phyloP scores from a whole-genome alignment of 2,113 vertebrate genomes.

The Phylloscopus trochiloides region DNA sequence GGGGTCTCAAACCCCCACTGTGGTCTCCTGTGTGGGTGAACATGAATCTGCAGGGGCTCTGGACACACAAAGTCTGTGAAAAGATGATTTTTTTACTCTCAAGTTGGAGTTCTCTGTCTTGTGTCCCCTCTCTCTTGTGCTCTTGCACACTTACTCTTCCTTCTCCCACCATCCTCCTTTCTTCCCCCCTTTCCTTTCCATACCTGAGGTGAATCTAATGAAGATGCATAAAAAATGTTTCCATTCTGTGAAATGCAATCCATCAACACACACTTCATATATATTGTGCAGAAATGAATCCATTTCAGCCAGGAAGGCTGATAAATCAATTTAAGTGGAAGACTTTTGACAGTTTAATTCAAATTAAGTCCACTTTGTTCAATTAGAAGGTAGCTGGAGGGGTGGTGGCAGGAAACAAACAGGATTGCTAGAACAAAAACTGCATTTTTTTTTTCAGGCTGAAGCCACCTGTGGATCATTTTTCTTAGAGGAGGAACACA shows the following conservation, averaged over 20 bases:
- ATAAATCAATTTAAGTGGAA: conserved; percentile 76
- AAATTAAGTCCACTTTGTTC: conserved; percentile 77
- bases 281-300: conserved; percentile 68
- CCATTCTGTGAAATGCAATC: conserved; percentile 53
- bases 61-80: neutral
- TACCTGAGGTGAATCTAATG: conserved; percentile 28
- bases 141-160: neutral
- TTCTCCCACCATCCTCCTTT: neutral
- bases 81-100: rapidly evolving
- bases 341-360: conserved; percentile 78
- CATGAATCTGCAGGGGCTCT: neutral
- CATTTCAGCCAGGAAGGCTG: conserved; percentile 59
- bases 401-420: conserved; percentile 21
- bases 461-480: conserved; percentile 49
- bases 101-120: neutral
- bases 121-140: neutral
- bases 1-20: neutral
- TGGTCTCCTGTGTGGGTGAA: neutral
- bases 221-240: conserved; percentile 48
- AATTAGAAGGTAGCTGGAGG: conserved; percentile 64
- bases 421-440: conserved; percentile 44
- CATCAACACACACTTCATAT: conserved; percentile 68
- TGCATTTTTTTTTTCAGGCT: conserved; percentile 36
- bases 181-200: neutral
- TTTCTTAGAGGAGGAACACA: conserved; percentile 50